Evolutionary conservation across 2,888 invertebrate genomes (phyloP).

Genomic region (Epinotia bilunana): DNA sequence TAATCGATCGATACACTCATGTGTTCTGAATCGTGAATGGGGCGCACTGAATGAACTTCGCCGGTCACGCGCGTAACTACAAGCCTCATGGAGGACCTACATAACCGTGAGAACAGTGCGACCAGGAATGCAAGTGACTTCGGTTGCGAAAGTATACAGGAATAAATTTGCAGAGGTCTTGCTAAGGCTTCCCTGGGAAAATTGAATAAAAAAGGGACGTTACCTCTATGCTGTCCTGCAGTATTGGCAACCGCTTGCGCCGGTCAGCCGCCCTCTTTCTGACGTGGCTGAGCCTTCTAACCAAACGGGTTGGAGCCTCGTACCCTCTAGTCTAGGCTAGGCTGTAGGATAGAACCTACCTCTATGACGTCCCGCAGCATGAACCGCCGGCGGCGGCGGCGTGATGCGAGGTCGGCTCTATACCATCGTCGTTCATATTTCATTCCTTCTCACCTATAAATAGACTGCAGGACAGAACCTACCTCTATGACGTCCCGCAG

Average conservation of each 20-base stretch:
- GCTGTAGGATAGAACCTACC: conserved; percentile 64
- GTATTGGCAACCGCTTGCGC: not conserved
- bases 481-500: conserved; percentile 82
- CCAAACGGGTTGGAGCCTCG: too few relatives aligned
- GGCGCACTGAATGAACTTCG: conserved; percentile 23
- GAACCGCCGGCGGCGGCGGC: conserved; percentile 74
- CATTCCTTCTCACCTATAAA: too few relatives aligned
- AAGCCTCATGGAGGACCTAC: not conserved
- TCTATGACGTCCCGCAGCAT: conserved; percentile 85
- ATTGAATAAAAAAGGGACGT: not conserved
- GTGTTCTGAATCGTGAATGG: conserved; percentile 26
- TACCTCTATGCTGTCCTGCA: not conserved
- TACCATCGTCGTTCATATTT: conserved; percentile 77
- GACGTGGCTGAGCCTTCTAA: too few relatives aligned
- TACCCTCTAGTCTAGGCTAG: not conserved
- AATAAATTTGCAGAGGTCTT: not conserved
- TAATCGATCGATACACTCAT: conserved; percentile 26
- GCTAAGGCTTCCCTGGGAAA: not conserved
- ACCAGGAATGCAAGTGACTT: conserved; percentile 24
- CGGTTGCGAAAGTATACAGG: conserved; percentile 13
- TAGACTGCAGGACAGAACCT: not conserved
- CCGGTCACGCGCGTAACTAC: conserved; percentile 15
- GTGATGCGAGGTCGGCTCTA: conserved; percentile 86
- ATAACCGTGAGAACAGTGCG: conserved; percentile 8
- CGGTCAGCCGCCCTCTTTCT: not conserved